Percentiles rank a stretch among this genome's conserved stretches.
These are phyloP conservation scores for Sphenodon punctatus DNA, from an alignment of 2,797 vertebrate genomes.

Conservation along the genomic window DNA sequence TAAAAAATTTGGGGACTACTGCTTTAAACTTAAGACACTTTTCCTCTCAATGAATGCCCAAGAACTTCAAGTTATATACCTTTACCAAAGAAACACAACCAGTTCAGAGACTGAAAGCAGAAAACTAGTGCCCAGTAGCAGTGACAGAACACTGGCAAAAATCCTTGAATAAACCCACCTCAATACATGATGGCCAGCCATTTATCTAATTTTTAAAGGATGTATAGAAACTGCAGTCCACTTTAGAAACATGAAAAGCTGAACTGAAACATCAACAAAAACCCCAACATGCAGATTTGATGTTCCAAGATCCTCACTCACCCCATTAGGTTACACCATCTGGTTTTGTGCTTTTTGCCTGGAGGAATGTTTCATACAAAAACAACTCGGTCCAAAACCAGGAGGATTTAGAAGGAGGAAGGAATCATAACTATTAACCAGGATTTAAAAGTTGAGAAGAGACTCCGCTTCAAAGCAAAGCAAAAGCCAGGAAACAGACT, in stretches of 20 bases:
- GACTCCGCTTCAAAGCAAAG: too few relatives aligned
- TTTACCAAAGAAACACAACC: background rate
- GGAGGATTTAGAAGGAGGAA: too few relatives aligned
- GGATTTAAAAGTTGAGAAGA: too few relatives aligned
- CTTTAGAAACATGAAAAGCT: background rate
- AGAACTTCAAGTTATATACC: background rate
- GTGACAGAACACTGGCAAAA: background rate
- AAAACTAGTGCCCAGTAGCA: background rate
- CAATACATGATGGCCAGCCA: background rate
- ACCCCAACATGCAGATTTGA: background rate
- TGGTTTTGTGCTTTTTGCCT: background rate
- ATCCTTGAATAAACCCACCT: background rate
- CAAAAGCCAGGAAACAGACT: rapidly evolving
- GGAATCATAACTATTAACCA: too few relatives aligned
- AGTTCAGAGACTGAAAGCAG: background rate
- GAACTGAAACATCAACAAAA: background rate
- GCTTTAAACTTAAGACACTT: too few relatives aligned
- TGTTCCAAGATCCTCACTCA: background rate
- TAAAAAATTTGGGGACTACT: too few relatives aligned
- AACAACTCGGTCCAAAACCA: too few relatives aligned
- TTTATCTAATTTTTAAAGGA: background rate
- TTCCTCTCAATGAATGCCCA: background rate
- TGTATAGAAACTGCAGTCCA: background rate
- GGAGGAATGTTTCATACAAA: too few relatives aligned
- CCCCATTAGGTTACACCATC: background rate